Evolutionary conservation across 1,140 invertebrate species (phyloP), one percentile per base, ranked within the genome.

Genomic region (Monochamus saltuarius): DNA sequence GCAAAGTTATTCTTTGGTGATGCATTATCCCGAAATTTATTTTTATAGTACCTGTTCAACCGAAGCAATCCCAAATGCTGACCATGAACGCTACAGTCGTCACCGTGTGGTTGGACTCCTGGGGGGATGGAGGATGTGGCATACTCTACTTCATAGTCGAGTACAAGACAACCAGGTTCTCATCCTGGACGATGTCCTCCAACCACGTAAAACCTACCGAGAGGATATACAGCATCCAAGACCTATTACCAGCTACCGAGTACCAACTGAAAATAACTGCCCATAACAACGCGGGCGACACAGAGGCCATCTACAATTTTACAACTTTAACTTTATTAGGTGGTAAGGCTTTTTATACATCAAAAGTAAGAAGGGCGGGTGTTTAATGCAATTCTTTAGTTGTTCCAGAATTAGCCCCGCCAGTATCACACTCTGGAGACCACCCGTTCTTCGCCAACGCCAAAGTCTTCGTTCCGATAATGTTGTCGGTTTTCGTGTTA

Each of bases 261-360:
- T 97, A 97, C 76, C 87, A 90, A 63, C 82, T 97, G 34, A 85
- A 87, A 61, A 89, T 97, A 47, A 91, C 89, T 0, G 94, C 94
- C 0, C 87, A 92, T 76, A 97, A 96, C 76, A 93, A 95, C 75
- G 94, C 94, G 0, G 95, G 95, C 0, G 90, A 89, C 45, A 92
- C 91, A 0, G 86, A 89, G 39, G 89, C 89, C 0, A 80, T 91
- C n/a, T 95, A 96, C 72, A 90, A 92, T 77, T 90, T 92, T 75
- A 89, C 89, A 34, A 93, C 91, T 3, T 82, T 91, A 40, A 89
- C 87, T 1, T 77, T 86, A 16, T 84, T 85, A 68, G 89, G 87
- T 75, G 85, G 89, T 89, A 74, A 80, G 81, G 22, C 22, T 29
- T 29, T 29, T 29, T 69, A 37, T 46, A 29, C 22, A 29, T 29